Evolutionary conservation across 1,140 invertebrate genomes (phyloP), one percentile per base, ranked within the genome.

Genomic region (Lepidurus apus): DNA sequence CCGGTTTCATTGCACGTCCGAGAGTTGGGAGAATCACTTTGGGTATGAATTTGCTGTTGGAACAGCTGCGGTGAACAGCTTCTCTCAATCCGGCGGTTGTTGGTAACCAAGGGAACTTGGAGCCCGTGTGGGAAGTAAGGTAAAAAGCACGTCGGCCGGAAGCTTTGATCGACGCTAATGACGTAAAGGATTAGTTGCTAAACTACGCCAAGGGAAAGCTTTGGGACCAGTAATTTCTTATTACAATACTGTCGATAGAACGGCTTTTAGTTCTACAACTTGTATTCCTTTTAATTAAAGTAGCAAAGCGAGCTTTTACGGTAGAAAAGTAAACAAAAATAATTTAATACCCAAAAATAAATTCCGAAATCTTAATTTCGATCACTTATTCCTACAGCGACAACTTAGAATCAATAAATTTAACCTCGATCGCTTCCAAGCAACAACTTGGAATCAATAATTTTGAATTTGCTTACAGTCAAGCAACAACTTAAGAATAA

Each of bases 121-220:
- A 21, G 21, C 53, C 21, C 21, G 53, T 65, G 53, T 65, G 53
- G 53, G 53, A 65, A 65, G 53, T 21, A 65, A 65, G 13, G 53
- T 65, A 21, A 65, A 65, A 65, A 13, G 53, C 21, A 13, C 53
- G 53, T 65, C 53, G 21, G 13, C 53, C 53, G 53, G 53, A 65
- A 65, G 53, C 53, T 65, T 65, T 65, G 53, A 65, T 65, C 53
- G 53, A 13, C 53, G 53, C 53, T 65, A 65, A 65, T 17, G 53
- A 65, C 53, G 53, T 65, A 65, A 65, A 21, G n/a, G 53, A 65
- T 65, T 65, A 65, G 53, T 65, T 65, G 53, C 53, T 65, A 65
- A 65, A 65, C 53, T 65, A 65, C 53, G 53, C 53, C 17, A 65
- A 65, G 13, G 53, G 21, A 21, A 65, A 65, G 6, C 17, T 65